A percentile compares a stretch with the other conserved stretches of the same genome.
phyloP scores from a whole-genome alignment of 2,888 invertebrate genomes.

The Microchrysa polita region DNA sequence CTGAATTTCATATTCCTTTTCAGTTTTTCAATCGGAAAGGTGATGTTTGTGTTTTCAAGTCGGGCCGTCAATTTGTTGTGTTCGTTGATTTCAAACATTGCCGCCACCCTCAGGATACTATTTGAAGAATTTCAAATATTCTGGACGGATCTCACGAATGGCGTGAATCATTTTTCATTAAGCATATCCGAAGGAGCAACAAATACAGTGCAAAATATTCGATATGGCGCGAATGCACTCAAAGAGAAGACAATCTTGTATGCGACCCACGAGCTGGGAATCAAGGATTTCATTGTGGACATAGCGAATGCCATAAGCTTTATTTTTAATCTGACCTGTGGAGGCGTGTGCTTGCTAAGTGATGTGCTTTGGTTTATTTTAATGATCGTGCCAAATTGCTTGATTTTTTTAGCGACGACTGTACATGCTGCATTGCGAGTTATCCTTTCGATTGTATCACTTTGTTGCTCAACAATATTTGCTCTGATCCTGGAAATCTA shows the following conservation, averaged over 20 bases:
- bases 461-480: neutral
- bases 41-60: neutral
- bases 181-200: conserved; percentile 13
- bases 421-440: neutral
- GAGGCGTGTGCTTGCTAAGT: neutral
- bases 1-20: conserved; percentile 1
- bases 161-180: conserved; percentile 12
- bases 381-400: neutral
- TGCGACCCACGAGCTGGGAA: neutral
- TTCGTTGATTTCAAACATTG: neutral
- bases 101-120: neutral
- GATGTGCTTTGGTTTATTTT: conserved; percentile 16
- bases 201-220: neutral
- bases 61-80: neutral
- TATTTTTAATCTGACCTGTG: neutral
- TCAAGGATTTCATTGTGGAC: neutral
- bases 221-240: neutral
- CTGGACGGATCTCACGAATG: neutral
- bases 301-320: neutral
- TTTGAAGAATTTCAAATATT: conserved; percentile 24
- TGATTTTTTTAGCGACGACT: neutral
- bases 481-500: neutral
- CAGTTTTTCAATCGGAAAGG: conserved; percentile 30
- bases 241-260: conserved; percentile 9
- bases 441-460: neutral